These are phyloP conservation scores for Phaethon lepturus DNA, from an alignment of 2,113 vertebrate genomes.

Conservation along the genomic window DNA sequence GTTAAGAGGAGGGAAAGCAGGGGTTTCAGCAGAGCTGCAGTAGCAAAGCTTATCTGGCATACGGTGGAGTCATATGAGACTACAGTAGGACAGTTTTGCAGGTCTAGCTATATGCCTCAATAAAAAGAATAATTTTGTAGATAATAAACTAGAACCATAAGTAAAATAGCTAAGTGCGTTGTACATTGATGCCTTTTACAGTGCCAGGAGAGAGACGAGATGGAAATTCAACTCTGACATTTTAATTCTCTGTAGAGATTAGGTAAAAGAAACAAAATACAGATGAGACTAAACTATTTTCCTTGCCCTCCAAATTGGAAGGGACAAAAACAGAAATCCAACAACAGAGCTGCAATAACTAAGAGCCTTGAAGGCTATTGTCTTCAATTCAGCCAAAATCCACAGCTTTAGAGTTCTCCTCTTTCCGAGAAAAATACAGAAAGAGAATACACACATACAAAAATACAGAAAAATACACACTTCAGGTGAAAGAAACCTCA, in stretches of 20 bases:
- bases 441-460: no score
- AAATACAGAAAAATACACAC: no score
- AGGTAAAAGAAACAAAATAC: conserved; percentile 33
- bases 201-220: background rate
- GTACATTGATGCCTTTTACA: background rate
- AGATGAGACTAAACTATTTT: conserved; percentile 34
- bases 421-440: background rate
- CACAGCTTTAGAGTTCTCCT: background rate
- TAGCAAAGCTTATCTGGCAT: background rate
- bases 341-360: background rate
- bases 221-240: background rate
- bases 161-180: background rate
- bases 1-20: background rate
- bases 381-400: background rate
- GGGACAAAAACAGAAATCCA: background rate
- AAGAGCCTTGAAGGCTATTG: background rate
- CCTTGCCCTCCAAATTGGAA: background rate
- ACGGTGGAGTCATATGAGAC: background rate
- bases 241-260: conserved; percentile 27
- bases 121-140: background rate
- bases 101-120: background rate
- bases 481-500: background rate
- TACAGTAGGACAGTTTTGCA: background rate
- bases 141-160: background rate
- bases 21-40: background rate